Conservation (phyloP, 2,797 vertebrate species). For the Hafferia zeledoni region DNA sequence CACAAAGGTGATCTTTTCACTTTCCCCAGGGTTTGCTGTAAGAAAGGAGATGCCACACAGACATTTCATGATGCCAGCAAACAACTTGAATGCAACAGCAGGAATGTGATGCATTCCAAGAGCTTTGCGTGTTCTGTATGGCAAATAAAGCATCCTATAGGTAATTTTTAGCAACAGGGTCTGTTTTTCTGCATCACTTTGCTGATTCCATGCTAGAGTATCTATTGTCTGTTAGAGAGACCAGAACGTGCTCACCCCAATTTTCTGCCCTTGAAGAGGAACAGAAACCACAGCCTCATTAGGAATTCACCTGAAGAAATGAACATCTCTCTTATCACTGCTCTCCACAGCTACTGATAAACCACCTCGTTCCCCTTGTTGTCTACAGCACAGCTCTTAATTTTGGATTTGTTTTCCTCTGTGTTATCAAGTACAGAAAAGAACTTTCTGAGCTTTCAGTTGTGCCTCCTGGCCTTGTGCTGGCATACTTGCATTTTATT, state of each 20-base stretch:
- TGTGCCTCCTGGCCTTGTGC: not conserved
- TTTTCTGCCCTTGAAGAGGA: not conserved
- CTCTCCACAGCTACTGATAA: constrained; percentile 29
- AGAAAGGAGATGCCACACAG: not conserved
- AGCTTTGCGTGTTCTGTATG: not conserved
- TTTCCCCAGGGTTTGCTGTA: not conserved
- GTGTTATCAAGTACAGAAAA: not conserved
- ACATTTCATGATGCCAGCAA: not conserved
- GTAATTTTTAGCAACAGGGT: not conserved
- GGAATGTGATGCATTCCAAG: not conserved
- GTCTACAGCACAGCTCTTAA: not conserved
- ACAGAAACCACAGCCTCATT: not conserved
- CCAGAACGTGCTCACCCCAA: not conserved
- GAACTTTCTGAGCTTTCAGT: not conserved
- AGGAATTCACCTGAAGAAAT: not conserved
- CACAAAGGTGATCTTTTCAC: not conserved
- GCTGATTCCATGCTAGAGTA: not conserved
- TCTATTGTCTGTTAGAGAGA: not conserved
- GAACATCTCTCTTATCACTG: not conserved
- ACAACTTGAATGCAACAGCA: not conserved
- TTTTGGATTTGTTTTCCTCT: not conserved
- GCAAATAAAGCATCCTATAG: not conserved
- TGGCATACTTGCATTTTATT: not conserved
- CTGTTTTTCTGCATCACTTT: not conserved
- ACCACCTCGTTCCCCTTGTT: not conserved